Percentiles rank a stretch among this genome's conserved stretches.
phyloP scores from a whole-genome alignment of 2,888 invertebrate genomes.

The Melanargia galathea region DNA sequence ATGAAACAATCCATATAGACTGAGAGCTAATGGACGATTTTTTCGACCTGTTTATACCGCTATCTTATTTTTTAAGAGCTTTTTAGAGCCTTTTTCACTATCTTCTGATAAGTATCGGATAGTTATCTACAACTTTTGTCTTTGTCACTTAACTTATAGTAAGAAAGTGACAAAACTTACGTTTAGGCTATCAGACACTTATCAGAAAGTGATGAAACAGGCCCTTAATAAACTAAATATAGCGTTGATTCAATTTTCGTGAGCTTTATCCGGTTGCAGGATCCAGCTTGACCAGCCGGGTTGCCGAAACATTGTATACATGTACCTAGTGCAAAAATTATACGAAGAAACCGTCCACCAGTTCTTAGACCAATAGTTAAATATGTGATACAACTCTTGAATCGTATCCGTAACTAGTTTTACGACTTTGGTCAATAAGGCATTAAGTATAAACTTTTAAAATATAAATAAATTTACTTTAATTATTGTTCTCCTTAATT shows the following conservation, averaged over 20 bases:
- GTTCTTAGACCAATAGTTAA: conserved; percentile 47
- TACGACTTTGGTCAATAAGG: conserved; percentile 83
- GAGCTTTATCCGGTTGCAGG: background rate
- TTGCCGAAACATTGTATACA: background rate
- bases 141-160: too few relatives aligned
- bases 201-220: too few relatives aligned
- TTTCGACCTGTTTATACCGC: background rate
- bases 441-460: conserved; percentile 73
- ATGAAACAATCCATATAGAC: conserved; percentile 69
- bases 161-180: too few relatives aligned
- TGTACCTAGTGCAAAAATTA: too few relatives aligned
- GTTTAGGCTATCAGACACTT: too few relatives aligned
- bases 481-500: conserved; percentile 80
- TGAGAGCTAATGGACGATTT: conserved; percentile 10
- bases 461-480: conserved; percentile 77
- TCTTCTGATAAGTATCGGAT: too few relatives aligned
- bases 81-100: too few relatives aligned
- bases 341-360: conserved; percentile 1
- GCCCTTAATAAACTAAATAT: too few relatives aligned
- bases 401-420: conserved; percentile 79
- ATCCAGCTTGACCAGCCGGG: background rate
- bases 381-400: conserved; percentile 68
- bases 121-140: too few relatives aligned
- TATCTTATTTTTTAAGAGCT: background rate
- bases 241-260: background rate